These are phyloP conservation scores for Pantherophis guttatus DNA, from an alignment of 2,113 vertebrate species.

Conservation along the genomic window DNA sequence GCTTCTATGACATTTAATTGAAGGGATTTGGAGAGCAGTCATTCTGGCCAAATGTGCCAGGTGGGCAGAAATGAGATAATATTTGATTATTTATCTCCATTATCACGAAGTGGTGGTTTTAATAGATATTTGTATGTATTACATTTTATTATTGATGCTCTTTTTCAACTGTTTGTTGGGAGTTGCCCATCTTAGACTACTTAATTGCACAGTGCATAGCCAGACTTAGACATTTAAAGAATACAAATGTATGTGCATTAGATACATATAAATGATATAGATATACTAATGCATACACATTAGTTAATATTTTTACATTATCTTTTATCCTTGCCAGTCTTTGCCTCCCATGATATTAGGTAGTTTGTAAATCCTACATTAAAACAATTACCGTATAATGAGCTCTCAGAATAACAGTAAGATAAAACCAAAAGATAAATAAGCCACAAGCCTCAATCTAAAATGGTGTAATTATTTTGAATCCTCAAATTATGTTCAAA, in stretches of 20 bases:
- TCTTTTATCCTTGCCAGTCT: background rate
- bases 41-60: background rate
- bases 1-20: background rate
- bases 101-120: background rate
- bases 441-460: background rate
- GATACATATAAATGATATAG: background rate
- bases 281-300: background rate
- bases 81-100: background rate
- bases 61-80: background rate
- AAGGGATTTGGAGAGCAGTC: background rate
- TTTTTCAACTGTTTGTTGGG: background rate
- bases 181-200: background rate
- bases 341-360: background rate
- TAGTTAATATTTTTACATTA: background rate
- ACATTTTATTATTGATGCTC: background rate
- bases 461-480: background rate
- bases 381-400: background rate
- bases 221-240: background rate
- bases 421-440: background rate
- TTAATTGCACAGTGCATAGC: background rate
- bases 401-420: background rate
- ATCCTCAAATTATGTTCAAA: background rate
- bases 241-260: background rate
- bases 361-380: background rate
- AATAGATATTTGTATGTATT: background rate